Evolutionary conservation across 1,140 invertebrate genomes (phyloP).

Genomic region (Lepidurus arcticus): DNA sequence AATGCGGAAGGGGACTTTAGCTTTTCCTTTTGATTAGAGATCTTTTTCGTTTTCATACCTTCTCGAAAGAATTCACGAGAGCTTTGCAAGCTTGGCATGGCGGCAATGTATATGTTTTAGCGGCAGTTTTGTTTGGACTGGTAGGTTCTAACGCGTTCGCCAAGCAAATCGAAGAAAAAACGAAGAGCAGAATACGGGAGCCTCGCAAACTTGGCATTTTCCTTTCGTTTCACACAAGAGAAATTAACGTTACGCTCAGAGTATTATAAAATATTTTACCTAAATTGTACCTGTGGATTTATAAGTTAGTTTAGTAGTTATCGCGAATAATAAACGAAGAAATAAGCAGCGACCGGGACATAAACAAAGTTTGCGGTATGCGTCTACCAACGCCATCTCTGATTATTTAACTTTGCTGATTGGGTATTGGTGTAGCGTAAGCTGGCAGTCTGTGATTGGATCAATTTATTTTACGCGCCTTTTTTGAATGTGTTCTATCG

Average conservation of each 20-base stretch:
- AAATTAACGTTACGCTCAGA: not conserved
- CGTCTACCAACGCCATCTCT: not conserved
- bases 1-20: constrained; percentile 29
- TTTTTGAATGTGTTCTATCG: too few species aligned
- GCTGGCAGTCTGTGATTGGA: not conserved
- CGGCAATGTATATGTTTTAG: constrained; percentile 49
- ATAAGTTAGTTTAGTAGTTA: not conserved
- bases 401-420: not conserved
- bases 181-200: not conserved
- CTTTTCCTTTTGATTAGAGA: constrained; percentile 2
- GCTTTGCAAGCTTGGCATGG: constrained; percentile 74
- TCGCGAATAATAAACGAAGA: not conserved
- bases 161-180: not conserved
- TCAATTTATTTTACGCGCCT: not conserved
- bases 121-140: constrained; percentile 25
- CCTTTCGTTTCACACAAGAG: not conserved
- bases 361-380: not conserved
- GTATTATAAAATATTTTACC: not conserved
- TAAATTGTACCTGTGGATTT: not conserved
- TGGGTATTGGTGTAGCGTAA: not conserved
- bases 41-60: constrained; percentile 47
- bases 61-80: constrained; percentile 72
- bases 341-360: not conserved
- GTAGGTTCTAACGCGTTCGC: not conserved
- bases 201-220: not conserved